Evolutionary conservation across 2,888 invertebrate genomes (phyloP), one percentile per base, ranked within the genome.

Genomic region (Cylloceria caligata): DNA sequence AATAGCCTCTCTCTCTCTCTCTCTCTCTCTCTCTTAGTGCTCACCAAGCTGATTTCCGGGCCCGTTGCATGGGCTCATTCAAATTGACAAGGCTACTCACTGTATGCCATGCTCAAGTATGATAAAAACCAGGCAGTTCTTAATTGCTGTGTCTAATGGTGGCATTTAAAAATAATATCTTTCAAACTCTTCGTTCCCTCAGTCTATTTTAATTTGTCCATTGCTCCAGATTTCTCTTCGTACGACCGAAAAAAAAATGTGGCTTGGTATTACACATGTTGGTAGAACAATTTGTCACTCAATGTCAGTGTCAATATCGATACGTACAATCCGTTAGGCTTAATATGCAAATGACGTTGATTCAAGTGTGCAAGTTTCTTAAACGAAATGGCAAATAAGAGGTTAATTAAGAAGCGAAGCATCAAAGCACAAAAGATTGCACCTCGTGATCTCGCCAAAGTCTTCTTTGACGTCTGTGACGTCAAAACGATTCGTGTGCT

Each of bases 71-170:
- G 36, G 19, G 39, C 55, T 71, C 57, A 57, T 57, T 45, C 71
- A 57, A 71, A 71, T 71, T 57, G 71, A 71, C 71, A 57, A 60
- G 16, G 30, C 49, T 19, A 57, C 57, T 42, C n/a, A 39, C 39
- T 16, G 6, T 13, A 3, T 21, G 3, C 21, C 42, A 27, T 16
- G 55, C 13, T n/a, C 55, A 7, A 60, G 19, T 3, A 60, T 19
- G 34, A 34, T 34, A 34, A 60, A 60, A 60, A 34, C 30, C 57
- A 2, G n/a, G 27, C 47, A 60, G 47, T 19, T 60, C 62, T 77
- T 69, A 69, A 77, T 77, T 77, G 69, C 77, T 27, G 69, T 69
- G 52, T 73, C 64, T 73, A 64, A 73, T 49, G 49, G 36, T 64
- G 34, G 34, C 47, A 49, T 45, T 72, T 49, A 55, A 60, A 71